A percentile compares a stretch with the other conserved stretches of the same genome.
phyloP scores from a whole-genome alignment of 2,113 vertebrate genomes.

The Bubalus kerabau region DNA sequence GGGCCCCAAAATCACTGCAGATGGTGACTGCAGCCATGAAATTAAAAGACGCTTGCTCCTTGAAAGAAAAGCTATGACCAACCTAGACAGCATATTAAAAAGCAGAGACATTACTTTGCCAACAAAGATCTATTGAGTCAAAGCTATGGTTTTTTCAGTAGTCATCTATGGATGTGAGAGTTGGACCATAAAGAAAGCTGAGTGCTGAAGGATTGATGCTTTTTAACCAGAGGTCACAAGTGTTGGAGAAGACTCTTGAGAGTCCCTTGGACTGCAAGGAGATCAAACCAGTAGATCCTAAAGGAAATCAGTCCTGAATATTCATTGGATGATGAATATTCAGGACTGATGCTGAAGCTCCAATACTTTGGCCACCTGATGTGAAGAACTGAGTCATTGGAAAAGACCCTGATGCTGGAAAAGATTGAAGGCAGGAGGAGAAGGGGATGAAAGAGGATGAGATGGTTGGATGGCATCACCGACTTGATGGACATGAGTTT shows the following conservation, averaged over 20 bases:
- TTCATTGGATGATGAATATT: neutral
- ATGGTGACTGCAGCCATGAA: neutral
- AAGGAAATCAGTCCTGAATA: neutral
- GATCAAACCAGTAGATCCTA: neutral
- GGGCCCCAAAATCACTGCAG: neutral
- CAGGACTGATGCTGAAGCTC: neutral
- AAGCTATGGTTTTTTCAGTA: neutral
- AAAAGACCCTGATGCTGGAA: neutral
- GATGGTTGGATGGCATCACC: neutral
- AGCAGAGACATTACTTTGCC: neutral
- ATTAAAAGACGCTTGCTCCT: neutral
- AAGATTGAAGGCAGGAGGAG: neutral
- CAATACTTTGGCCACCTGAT: neutral
- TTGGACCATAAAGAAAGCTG: neutral
- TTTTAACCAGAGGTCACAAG: neutral
- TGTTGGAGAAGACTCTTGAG: neutral
- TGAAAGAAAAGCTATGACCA: neutral
- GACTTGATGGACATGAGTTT: neutral
- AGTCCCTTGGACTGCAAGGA: neutral
- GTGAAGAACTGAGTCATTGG: neutral
- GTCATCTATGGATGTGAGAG: neutral
- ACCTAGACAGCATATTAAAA: neutral
- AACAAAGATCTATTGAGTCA: neutral
- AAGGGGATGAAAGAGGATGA: neutral
- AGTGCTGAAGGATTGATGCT: neutral